phyloP scores from a whole-genome alignment of 92 coral and sea anemone species.

The Pocillopora grandis region DNA sequence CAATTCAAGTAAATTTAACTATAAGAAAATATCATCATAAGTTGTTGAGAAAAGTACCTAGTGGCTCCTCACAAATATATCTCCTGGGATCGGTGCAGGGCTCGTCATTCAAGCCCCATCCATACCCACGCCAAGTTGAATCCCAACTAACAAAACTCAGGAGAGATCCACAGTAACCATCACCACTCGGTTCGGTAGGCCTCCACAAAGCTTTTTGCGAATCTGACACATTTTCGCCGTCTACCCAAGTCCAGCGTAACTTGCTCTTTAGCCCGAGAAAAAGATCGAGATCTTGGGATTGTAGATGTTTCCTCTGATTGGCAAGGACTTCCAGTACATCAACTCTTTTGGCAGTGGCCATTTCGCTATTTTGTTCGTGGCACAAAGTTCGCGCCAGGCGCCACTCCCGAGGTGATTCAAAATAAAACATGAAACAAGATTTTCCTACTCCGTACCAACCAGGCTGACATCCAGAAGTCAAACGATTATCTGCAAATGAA shows the following conservation, averaged over 20 bases:
- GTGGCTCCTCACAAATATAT: slow-evolving; percentile 34
- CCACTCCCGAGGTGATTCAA: slow-evolving; percentile 1
- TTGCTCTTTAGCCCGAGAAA: slow-evolving; percentile 17
- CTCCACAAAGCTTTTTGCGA: slow-evolving; percentile 1
- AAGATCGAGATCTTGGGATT: not conserved
- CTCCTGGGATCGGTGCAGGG: not conserved
- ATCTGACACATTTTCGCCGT: not conserved
- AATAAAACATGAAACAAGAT: slow-evolving; percentile 8
- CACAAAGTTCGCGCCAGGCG: slow-evolving; percentile 7
- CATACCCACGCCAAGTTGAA: slow-evolving; percentile 10
- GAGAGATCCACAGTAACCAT: slow-evolving; percentile 12
- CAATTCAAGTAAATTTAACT: too few species aligned
- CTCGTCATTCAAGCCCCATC: slow-evolving; percentile 35
- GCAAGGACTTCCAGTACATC: not conserved
- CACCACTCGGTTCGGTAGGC: slow-evolving; percentile 21
- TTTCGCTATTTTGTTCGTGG: slow-evolving; percentile 4
- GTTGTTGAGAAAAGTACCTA: slow-evolving; percentile 9
- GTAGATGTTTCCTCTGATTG: not conserved
- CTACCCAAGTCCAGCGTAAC: slow-evolving; percentile 22
- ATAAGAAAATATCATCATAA: too few species aligned
- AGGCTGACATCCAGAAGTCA: slow-evolving; percentile 25
- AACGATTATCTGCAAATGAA: slow-evolving; percentile 4
- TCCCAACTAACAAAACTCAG: not conserved
- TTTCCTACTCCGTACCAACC: slow-evolving; percentile 21
- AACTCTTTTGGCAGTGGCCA: not conserved